Percentiles rank a stretch among this genome's conserved stretches.
Evolutionary conservation across 2,113 vertebrate genomes (phyloP).

Genomic region (Megaleporinus macrocephalus): DNA sequence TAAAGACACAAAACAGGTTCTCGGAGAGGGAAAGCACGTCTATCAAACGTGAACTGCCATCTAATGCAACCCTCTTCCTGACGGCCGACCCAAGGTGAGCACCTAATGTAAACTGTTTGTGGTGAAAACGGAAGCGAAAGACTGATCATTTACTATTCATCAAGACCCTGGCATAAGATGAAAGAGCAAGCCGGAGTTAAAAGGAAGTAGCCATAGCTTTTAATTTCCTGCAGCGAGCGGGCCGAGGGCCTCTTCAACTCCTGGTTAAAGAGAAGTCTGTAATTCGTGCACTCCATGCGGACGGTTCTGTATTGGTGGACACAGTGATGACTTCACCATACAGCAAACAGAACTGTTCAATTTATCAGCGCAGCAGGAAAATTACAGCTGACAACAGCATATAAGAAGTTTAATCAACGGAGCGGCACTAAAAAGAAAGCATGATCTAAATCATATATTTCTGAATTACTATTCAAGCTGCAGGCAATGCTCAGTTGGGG

Average conservation of each 20-base stretch:
- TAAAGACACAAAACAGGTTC: background rate
- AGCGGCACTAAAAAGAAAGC: too few species aligned
- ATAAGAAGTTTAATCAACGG: too few species aligned
- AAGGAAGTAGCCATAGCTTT: constrained; percentile 76
- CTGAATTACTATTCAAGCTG: too few species aligned
- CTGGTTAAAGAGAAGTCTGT: constrained; percentile 71
- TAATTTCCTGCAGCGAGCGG: constrained; percentile 77
- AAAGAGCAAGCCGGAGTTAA: constrained; percentile 67
- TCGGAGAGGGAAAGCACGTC: constrained; percentile 1
- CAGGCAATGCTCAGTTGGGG: too few species aligned
- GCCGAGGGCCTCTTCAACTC: constrained; percentile 62
- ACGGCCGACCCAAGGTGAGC: constrained; percentile 31
- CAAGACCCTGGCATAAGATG: constrained; percentile 74
- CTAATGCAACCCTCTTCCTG: background rate
- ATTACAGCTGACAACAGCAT: background rate
- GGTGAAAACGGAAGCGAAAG: constrained; percentile 56
- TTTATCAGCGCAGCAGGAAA: background rate
- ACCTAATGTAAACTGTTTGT: constrained; percentile 48
- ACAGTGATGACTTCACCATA: constrained; percentile 50
- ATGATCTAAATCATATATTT: too few species aligned
- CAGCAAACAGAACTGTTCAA: constrained; percentile 1
- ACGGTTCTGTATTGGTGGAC: constrained; percentile 55
- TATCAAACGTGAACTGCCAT: background rate
- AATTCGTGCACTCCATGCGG: constrained; percentile 61
- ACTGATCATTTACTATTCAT: constrained; percentile 69